phyloP scores from a whole-genome alignment of 2,888 invertebrate genomes.

The Drosophila buzzatii region DNA sequence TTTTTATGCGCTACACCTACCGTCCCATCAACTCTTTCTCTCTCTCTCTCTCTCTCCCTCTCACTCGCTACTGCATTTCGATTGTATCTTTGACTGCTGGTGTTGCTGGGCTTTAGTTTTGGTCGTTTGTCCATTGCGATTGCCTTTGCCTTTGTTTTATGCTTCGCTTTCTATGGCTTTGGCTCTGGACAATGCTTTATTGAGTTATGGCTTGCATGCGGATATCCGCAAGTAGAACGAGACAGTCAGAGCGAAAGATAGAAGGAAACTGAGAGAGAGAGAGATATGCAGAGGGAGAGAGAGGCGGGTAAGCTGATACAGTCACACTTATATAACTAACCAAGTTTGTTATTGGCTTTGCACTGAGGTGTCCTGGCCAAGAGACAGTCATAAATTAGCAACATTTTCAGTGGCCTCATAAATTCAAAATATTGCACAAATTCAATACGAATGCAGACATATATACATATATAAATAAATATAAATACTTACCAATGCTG shows the following conservation, averaged over 20 bases:
- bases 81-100: slow-evolving; percentile 76
- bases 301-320: slow-evolving; percentile 3
- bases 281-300: background rate
- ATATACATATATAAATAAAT: background rate
- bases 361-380: slow-evolving; percentile 64
- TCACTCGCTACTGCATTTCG: slow-evolving; percentile 71
- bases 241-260: slow-evolving; percentile 16
- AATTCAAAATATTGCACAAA: slow-evolving; percentile 45
- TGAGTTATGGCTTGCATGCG: slow-evolving; percentile 81
- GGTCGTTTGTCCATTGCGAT: slow-evolving; percentile 54
- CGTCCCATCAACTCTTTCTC: slow-evolving; percentile 4
- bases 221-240: slow-evolving; percentile 69
- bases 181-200: slow-evolving; percentile 75
- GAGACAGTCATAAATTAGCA: slow-evolving; percentile 69
- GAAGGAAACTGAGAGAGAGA: slow-evolving; percentile 5
- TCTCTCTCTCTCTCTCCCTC: slow-evolving; percentile 1
- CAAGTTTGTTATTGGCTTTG: slow-evolving; percentile 67
- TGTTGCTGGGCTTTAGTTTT: slow-evolving; percentile 64
- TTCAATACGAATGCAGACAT: slow-evolving; percentile 20
- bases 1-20: slow-evolving; percentile 18
- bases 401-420: slow-evolving; percentile 69
- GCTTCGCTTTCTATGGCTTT: slow-evolving; percentile 45
- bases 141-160: slow-evolving; percentile 42
- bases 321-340: slow-evolving; percentile 58
- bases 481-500: slow-evolving; percentile 60